Evolutionary conservation across 1,140 invertebrate genomes (phyloP).

Genomic region (Ptiloglossa arizonensis): DNA sequence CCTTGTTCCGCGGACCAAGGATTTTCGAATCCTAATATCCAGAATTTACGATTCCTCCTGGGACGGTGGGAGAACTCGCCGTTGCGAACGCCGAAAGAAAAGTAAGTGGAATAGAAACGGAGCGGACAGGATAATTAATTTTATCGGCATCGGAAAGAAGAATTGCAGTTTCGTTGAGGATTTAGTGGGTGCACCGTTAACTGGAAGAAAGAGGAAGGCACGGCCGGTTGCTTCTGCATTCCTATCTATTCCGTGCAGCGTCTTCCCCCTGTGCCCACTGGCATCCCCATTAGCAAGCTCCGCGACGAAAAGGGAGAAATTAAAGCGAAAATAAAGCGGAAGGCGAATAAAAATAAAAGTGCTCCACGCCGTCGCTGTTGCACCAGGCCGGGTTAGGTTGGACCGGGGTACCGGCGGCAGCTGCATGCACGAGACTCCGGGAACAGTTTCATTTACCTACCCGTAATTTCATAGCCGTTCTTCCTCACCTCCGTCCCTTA

Average conservation of each 20-base stretch:
- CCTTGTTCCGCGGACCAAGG: not conserved
- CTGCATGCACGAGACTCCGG: slow-evolving; percentile 59
- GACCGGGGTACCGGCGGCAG: slow-evolving; percentile 49
- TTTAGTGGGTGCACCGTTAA: slow-evolving; percentile 24
- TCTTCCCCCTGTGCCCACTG: not conserved
- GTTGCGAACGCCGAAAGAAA: not conserved
- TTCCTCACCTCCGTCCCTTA: slow-evolving; percentile 1
- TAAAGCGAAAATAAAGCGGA: slow-evolving; percentile 66
- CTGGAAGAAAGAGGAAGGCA: slow-evolving; percentile 33
- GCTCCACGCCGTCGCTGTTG: slow-evolving; percentile 12
- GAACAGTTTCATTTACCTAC: slow-evolving; percentile 70
- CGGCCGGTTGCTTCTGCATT: slow-evolving; percentile 20
- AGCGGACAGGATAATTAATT: slow-evolving; percentile 60
- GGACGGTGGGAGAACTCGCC: not conserved
- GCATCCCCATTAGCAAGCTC: slow-evolving; percentile 58
- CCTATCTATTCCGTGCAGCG: slow-evolving; percentile 39
- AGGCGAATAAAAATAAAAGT: slow-evolving; percentile 60
- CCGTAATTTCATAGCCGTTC: slow-evolving; percentile 65
- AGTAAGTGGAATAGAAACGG: slow-evolving; percentile 28
- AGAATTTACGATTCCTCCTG: slow-evolving; percentile 47
- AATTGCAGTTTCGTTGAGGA: slow-evolving; percentile 54
- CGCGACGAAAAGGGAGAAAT: slow-evolving; percentile 68
- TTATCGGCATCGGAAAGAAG: slow-evolving; percentile 57
- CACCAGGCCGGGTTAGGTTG: slow-evolving; percentile 44
- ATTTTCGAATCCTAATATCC: slow-evolving; percentile 33